Conservation (phyloP, 1,140 invertebrate species). For the Neocloeon triangulifer region DNA sequence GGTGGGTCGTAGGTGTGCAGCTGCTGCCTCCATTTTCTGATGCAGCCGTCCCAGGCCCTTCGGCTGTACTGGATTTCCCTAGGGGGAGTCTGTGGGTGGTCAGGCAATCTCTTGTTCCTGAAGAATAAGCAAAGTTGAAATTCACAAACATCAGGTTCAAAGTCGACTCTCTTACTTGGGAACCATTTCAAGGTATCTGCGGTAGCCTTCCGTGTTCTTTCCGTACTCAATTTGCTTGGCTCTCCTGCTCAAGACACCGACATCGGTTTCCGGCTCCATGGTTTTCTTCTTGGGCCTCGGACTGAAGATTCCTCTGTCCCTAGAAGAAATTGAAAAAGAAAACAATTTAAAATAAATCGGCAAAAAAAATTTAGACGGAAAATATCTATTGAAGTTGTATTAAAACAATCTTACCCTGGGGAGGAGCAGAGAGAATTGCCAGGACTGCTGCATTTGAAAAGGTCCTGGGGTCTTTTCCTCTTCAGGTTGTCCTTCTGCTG, state of each 20-base stretch:
- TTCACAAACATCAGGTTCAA: constrained; percentile 3
- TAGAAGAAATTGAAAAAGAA: no score
- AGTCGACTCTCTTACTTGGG: constrained; percentile 35
- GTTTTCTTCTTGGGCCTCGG: no score
- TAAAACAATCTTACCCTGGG: no score
- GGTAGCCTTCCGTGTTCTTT: constrained; percentile 77
- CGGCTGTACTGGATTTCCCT: constrained; percentile 70
- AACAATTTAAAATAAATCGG: no score
- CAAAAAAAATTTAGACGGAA: no score
- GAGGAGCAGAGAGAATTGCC: no score
- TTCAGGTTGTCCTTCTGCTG: no score
- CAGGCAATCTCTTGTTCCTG: constrained; percentile 35
- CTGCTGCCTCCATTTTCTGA: constrained; percentile 66
- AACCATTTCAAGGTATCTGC: constrained; percentile 45
- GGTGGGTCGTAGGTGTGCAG: constrained; percentile 63
- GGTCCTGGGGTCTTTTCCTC: no score
- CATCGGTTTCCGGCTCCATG: constrained; percentile 39
- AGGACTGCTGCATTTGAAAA: no score
- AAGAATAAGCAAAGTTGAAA: constrained; percentile 10
- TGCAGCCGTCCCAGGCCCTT: constrained; percentile 69
- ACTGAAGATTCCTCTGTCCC: no score
- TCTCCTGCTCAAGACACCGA: constrained; percentile 40
- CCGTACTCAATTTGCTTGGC: constrained; percentile 91
- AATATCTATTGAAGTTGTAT: no score
- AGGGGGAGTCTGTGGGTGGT: constrained; percentile 69